Conservation (phyloP, 1,140 invertebrate genomes). For the Pseudomyrmex cubaensis region DNA sequence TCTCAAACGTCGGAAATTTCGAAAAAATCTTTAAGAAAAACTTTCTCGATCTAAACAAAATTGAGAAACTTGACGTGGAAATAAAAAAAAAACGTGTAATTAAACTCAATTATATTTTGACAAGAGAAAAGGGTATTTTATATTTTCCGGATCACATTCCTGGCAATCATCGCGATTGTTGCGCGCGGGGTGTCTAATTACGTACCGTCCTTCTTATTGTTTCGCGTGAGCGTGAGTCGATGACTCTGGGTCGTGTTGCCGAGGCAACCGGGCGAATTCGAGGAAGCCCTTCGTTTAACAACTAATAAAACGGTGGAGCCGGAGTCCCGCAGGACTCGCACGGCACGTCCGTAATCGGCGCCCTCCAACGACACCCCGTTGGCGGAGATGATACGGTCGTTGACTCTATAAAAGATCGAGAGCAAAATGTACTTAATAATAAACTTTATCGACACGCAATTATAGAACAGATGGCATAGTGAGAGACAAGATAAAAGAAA, state of each 20-base stretch:
- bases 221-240: slow-evolving; percentile 94
- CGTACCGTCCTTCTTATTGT: slow-evolving; percentile 97
- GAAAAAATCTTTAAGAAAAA: no score
- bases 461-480: no score
- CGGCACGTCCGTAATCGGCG: slow-evolving; percentile 97
- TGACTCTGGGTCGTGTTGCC: slow-evolving; percentile 87
- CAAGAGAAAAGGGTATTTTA: neutral
- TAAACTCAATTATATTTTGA: neutral
- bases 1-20: no score
- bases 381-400: slow-evolving; percentile 98
- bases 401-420: slow-evolving; percentile 89
- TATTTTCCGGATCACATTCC: neutral
- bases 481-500: no score
- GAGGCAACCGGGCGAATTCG: slow-evolving; percentile 81
- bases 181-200: slow-evolving; percentile 8
- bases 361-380: slow-evolving; percentile 98
- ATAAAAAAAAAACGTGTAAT: neutral
- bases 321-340: slow-evolving; percentile 95
- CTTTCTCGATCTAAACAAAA: neutral
- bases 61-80: neutral
- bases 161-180: neutral
- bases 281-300: slow-evolving; percentile 91
- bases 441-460: no score
- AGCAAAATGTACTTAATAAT: no score
- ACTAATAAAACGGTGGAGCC: slow-evolving; percentile 95